Conservation (phyloP, 1,140 invertebrate genomes). For the Drosophila paulistorum region DNA sequence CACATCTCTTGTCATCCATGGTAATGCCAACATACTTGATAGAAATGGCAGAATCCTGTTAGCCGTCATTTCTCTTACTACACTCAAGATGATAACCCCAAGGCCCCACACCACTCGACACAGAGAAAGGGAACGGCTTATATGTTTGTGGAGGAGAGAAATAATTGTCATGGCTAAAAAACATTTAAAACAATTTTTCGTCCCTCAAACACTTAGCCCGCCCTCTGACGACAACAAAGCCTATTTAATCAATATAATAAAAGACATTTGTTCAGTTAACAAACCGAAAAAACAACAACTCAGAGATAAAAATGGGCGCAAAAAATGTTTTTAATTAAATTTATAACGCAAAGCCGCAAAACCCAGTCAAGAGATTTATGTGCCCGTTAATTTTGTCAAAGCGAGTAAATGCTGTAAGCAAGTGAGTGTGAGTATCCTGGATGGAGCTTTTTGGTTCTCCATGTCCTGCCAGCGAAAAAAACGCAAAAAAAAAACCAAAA, state of each 20-base stretch:
- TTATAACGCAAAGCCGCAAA: conserved; percentile 78
- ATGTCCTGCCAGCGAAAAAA: conserved; percentile 37
- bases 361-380: conserved; percentile 70
- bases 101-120: conserved; percentile 39
- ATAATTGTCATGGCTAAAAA: conserved; percentile 77
- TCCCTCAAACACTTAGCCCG: conserved; percentile 62
- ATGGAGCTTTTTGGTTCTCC: neutral
- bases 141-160: conserved; percentile 15
- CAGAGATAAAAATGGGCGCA: conserved; percentile 20
- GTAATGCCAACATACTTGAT: conserved; percentile 1
- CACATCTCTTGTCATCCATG: conserved; percentile 3
- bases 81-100: conserved; percentile 45
- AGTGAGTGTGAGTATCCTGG: conserved; percentile 7
- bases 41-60: conserved; percentile 7
- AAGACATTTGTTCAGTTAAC: conserved; percentile 75
- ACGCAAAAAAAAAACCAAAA: neutral
- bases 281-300: conserved; percentile 36
- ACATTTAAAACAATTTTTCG: conserved; percentile 69
- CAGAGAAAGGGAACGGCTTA: conserved; percentile 21
- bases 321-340: conserved; percentile 75
- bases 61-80: conserved; percentile 41
- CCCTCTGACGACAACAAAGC: conserved; percentile 70
- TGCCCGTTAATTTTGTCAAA: conserved; percentile 78
- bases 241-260: conserved; percentile 79
- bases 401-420: conserved; percentile 42